Conservation (phyloP, 2,113 vertebrate species). For the Coracopsis vasa region DNA sequence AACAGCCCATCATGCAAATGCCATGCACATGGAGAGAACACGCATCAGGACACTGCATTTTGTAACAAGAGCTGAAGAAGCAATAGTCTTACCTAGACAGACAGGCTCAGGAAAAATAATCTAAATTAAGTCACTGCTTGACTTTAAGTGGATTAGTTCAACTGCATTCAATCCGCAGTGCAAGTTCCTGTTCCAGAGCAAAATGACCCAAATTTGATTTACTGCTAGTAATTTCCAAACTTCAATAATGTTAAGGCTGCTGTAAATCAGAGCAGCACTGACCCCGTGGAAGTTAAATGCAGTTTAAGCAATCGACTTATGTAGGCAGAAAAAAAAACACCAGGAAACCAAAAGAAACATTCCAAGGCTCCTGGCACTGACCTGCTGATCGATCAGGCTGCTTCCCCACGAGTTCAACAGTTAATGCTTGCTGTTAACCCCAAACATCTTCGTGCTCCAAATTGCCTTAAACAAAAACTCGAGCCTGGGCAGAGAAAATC, state of each 20-base stretch:
- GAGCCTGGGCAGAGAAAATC: neutral
- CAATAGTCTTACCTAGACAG: neutral
- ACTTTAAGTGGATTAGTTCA: constrained; percentile 48
- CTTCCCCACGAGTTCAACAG: neutral
- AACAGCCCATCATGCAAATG: neutral
- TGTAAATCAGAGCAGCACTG: neutral
- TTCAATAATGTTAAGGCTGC: neutral
- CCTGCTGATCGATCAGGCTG: neutral
- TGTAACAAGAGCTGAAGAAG: neutral
- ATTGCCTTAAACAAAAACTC: neutral
- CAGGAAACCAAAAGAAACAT: neutral
- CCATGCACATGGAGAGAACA: rapidly evolving
- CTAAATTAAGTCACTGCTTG: constrained; percentile 38
- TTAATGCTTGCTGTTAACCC: neutral
- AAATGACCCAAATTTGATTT: constrained; percentile 46
- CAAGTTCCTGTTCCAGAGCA: neutral
- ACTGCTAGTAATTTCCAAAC: neutral
- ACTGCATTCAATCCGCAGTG: neutral
- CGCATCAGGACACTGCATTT: neutral
- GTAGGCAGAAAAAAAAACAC: neutral
- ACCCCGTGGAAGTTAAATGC: neutral
- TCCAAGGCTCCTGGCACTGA: neutral
- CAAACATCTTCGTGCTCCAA: neutral
- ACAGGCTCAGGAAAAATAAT: neutral
- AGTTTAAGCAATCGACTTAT: neutral